A percentile compares a stretch with the other conserved stretches of the same genome.
Conservation (phyloP, 2,797 vertebrate species). For the Xyrichtys novacula region DNA sequence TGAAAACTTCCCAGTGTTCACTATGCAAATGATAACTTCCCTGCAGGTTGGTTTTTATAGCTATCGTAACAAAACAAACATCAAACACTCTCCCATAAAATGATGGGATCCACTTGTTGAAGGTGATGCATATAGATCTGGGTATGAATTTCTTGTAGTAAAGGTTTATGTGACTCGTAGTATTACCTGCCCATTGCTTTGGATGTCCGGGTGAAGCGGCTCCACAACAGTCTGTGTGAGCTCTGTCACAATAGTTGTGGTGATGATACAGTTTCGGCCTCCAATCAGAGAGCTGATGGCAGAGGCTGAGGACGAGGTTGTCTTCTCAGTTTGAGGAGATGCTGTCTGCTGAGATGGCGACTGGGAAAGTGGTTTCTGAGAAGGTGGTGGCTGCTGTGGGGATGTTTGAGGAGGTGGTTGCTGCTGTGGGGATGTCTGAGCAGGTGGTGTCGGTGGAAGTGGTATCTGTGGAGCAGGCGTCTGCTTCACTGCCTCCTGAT, state of each 20-base stretch:
- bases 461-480: conserved; percentile 8
- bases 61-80: no score
- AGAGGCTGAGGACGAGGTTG: conserved; percentile 51
- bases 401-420: conserved; percentile 9
- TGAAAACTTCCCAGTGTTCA: no score
- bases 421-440: neutral
- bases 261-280: conserved; percentile 80
- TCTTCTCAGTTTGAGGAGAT: conserved; percentile 37
- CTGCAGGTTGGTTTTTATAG: no score
- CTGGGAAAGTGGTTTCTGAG: conserved; percentile 2
- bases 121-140: neutral
- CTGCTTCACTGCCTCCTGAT: conserved; percentile 31
- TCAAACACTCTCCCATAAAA: neutral
- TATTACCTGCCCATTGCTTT: conserved; percentile 72
- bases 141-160: neutral
- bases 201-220: conserved; percentile 53
- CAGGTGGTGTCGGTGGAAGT: neutral
- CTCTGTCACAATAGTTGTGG: conserved; percentile 84
- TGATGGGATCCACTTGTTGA: neutral
- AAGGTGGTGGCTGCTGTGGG: neutral
- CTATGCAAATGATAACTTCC: no score
- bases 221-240: conserved; percentile 79
- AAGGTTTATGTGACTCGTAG: neutral
- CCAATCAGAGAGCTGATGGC: conserved; percentile 77
- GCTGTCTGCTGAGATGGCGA: neutral